Conservation (phyloP, 92 coral and sea anemone species). For the Zoanthus sociatus region DNA sequence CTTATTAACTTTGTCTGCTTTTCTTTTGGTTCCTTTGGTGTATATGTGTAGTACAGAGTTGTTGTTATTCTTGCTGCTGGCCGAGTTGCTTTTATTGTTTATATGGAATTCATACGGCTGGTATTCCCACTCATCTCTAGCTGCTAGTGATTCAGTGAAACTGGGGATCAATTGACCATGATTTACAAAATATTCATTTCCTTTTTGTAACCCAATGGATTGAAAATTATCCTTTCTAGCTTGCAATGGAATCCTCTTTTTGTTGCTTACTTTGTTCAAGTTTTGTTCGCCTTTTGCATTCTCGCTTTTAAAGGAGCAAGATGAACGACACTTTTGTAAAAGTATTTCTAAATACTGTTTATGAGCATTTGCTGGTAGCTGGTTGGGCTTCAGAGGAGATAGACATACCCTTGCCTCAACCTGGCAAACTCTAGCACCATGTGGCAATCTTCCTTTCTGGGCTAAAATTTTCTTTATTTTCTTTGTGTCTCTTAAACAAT, state of each 20-base stretch:
- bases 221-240: constrained; percentile 32
- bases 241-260: constrained; percentile 24
- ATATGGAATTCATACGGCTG: not conserved
- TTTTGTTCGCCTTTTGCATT: not conserved
- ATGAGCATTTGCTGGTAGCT: constrained; percentile 16
- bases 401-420: constrained; percentile 17
- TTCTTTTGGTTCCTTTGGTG: constrained; percentile 18
- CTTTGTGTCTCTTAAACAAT: not conserved
- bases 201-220: not conserved
- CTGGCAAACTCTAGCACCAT: not conserved
- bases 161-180: not conserved
- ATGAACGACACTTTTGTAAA: not conserved
- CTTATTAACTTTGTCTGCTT: not conserved
- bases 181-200: not conserved
- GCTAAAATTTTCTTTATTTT: not conserved
- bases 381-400: constrained; percentile 9
- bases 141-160: constrained; percentile 4
- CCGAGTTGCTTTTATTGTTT: not conserved
- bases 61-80: not conserved
- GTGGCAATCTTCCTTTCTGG: not conserved
- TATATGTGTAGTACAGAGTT: not conserved
- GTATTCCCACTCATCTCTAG: constrained; percentile 33
- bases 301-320: not conserved
- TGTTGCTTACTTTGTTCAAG: not conserved
- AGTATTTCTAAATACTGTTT: constrained; percentile 1